Evolutionary conservation across 30 jellyfish, hydroid and myxozoan species (phyloP), one percentile per base, ranked within the genome.

Genomic region (Clytia hemisphaerica): DNA sequence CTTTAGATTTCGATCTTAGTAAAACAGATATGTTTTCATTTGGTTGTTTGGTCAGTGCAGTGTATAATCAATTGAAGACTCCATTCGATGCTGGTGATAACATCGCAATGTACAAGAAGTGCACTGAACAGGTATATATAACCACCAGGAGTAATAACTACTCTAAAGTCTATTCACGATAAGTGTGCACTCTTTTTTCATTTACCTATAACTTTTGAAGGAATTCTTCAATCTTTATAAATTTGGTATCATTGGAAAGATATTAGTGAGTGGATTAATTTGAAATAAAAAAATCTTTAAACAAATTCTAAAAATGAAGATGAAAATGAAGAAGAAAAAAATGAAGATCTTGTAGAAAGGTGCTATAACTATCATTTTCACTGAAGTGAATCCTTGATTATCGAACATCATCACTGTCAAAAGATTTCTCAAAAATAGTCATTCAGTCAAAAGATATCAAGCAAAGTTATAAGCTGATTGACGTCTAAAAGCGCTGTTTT

Each of bases 51-150:
- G 47, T 84, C 38, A 76, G 72, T 63, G 95, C 95, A 28, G 87
- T 77, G 45, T 84, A 76, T 71, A 70, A 71, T 44, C 71, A 66
- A 40, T 27, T 76, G 31, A 84, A 77, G 58, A 84, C 95, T 6
- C 95, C 95, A 0, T 84, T 76, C 37, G 95, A 84, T 71, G 92
- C 95, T 5, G 80, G 93, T 9, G 83, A 84, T 45, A 71, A 62
- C 48, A 73, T 84, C 40, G 83, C 79, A 26, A 27, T 88, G 25
- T 84, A 84, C 51, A 84, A 84, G 31, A 63, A 72, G 50, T 84
- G 95, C 71, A 67, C 74, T 21, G 95, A 84, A 42, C 95, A 84
- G 76, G 95, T 84, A 69, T n/a, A 79, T 47, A 9, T 15, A 63
- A 32, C 12, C 18, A 4, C 19, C 7, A 14, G 31, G n/a, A 7